phyloP scores from a whole-genome alignment of 2,888 invertebrate genomes.

The Ophonus ardosiacus region DNA sequence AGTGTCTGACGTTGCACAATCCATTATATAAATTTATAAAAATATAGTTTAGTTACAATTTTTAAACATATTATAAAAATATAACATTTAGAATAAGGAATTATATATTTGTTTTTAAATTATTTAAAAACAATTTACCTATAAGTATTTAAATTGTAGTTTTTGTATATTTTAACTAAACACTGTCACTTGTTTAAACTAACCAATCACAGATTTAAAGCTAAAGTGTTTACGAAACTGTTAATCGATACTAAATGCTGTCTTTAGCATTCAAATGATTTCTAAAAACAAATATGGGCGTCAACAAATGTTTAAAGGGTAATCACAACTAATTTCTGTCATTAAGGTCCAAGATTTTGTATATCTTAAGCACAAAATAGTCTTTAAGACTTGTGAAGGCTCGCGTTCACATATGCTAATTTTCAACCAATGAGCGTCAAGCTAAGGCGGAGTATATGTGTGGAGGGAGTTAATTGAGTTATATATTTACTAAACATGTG shows the following conservation, averaged over 20 bases:
- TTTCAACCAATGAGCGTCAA: slow-evolving; percentile 44
- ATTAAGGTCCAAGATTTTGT: slow-evolving; percentile 31
- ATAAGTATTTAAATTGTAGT: neutral
- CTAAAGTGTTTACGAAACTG: slow-evolving; percentile 50
- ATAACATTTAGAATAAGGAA: neutral
- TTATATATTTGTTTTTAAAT: too few species aligned
- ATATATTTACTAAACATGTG: slow-evolving; percentile 50
- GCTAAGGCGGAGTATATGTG: slow-evolving; percentile 39
- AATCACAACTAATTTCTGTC: slow-evolving; percentile 34
- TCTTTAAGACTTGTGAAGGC: slow-evolving; percentile 34
- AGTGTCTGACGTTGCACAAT: slow-evolving; percentile 2
- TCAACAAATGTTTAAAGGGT: slow-evolving; percentile 37
- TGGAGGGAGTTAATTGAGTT: slow-evolving; percentile 51
- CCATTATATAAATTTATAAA: neutral
- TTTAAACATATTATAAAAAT: neutral
- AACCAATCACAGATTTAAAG: slow-evolving; percentile 43
- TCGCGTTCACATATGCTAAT: slow-evolving; percentile 55
- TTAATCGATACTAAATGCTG: slow-evolving; percentile 57
- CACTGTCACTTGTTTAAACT: neutral
- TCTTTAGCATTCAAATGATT: slow-evolving; percentile 52
- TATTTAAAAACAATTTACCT: too few species aligned
- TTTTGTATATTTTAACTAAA: neutral
- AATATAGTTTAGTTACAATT: neutral
- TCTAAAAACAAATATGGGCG: slow-evolving; percentile 61
- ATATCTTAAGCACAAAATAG: neutral